Percentiles rank a stretch among this genome's conserved stretches.
Conservation (phyloP, 1,140 invertebrate genomes). For the Camponotus vicinus region DNA sequence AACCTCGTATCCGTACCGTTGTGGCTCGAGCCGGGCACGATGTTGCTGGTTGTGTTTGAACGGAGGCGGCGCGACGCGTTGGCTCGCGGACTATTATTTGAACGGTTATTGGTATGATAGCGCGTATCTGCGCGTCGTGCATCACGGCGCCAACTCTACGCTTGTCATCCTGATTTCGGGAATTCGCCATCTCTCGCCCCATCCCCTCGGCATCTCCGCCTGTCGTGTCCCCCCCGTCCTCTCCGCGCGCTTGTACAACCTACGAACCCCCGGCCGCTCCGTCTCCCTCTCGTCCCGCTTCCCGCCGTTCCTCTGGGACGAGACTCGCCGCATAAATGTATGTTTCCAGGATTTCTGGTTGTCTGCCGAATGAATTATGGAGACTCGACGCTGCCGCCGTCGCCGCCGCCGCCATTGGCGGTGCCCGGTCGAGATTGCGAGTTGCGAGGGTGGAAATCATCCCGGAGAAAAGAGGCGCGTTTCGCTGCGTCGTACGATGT, state of each 20-base stretch:
- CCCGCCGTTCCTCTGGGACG: slow-evolving; percentile 65
- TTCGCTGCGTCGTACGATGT: slow-evolving; percentile 40
- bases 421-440: slow-evolving; percentile 64
- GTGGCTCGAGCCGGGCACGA: slow-evolving; percentile 31
- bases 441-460: slow-evolving; percentile 49
- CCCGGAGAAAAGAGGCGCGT: slow-evolving; percentile 52
- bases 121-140: slow-evolving; percentile 80
- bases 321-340: slow-evolving; percentile 79
- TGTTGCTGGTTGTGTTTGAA: slow-evolving; percentile 30
- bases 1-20: slow-evolving; percentile 45
- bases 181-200: slow-evolving; percentile 27
- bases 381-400: slow-evolving; percentile 63
- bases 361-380: slow-evolving; percentile 79
- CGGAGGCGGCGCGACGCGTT: slow-evolving; percentile 48
- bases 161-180: slow-evolving; percentile 80
- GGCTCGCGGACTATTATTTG: slow-evolving; percentile 80
- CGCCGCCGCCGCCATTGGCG: slow-evolving; percentile 37
- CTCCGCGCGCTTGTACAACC: slow-evolving; percentile 51
- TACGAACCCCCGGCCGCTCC: slow-evolving; percentile 41
- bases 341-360: slow-evolving; percentile 81
- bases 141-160: slow-evolving; percentile 81
- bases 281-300: slow-evolving; percentile 35
- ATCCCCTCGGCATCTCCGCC: slow-evolving; percentile 35
- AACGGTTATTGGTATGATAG: slow-evolving; percentile 83
- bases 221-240: neutral